Conservation (phyloP, 92 coral and sea anemone genomes). For the Zoanthus solanderi region DNA sequence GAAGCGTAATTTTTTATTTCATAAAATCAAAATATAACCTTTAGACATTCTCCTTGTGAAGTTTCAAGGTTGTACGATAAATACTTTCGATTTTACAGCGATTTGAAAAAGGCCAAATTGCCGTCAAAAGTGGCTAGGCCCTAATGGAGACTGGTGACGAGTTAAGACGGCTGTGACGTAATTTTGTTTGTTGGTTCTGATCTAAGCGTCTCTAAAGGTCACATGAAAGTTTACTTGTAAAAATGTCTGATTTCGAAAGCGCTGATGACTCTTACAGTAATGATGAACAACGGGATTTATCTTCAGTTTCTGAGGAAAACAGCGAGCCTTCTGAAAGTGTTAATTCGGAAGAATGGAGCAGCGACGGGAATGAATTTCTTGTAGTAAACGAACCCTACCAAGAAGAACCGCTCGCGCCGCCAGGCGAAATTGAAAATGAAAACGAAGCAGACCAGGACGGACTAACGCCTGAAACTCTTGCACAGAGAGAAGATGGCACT, state of each 20-base stretch:
- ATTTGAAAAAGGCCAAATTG: no score
- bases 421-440: neutral
- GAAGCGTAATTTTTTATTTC: no score
- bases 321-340: neutral
- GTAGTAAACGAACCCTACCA: constrained; percentile 4
- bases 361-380: neutral
- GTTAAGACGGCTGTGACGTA: no score
- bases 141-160: no score
- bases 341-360: constrained; percentile 5
- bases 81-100: no score
- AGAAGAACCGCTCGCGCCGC: constrained; percentile 18
- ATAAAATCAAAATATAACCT: no score
- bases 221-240: neutral
- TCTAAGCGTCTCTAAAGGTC: no score
- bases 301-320: neutral
- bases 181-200: no score
- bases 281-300: neutral
- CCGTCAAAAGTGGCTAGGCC: neutral
- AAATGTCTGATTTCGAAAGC: neutral
- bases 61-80: no score
- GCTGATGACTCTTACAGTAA: no score
- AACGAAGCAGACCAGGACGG: constrained; percentile 5
- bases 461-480: constrained; percentile 18
- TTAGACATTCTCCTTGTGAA: no score
- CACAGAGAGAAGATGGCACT: constrained; percentile 28